Percentiles rank a stretch among this genome's conserved stretches.
phyloP scores from a whole-genome alignment of 1,140 invertebrate genomes.

The Polyergus mexicanus region DNA sequence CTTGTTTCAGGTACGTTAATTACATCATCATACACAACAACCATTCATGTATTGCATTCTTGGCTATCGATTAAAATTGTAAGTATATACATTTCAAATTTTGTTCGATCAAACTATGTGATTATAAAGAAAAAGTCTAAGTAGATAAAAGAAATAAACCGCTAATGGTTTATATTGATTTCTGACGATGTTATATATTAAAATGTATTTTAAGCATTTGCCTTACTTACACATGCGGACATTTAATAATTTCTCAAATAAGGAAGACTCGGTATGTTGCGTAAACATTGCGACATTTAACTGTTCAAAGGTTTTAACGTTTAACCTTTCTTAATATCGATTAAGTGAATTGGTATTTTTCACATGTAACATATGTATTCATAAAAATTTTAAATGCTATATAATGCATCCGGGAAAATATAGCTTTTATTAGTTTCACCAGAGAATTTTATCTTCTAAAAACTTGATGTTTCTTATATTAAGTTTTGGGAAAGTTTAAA shows the following conservation, averaged over 20 bases:
- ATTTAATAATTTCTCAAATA: conserved; percentile 5
- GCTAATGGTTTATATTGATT: not conserved
- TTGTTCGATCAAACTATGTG: not conserved
- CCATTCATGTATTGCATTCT: not conserved
- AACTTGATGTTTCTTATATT: not conserved
- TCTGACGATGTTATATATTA: not conserved
- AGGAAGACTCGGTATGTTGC: conserved; percentile 45
- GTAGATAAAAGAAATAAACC: not conserved
- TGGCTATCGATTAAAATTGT: not conserved
- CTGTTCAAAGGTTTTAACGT: conserved; percentile 65
- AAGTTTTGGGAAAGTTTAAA: not conserved
- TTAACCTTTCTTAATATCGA: conserved; percentile 76
- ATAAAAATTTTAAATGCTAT: not conserved
- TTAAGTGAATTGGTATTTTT: conserved; percentile 68
- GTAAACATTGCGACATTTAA: conserved; percentile 64
- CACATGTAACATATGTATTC: not conserved
- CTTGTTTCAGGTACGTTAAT: conserved; percentile 75
- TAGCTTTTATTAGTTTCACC: not conserved
- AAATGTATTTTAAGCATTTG: not conserved
- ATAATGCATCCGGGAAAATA: not conserved
- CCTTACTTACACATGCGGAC: not conserved
- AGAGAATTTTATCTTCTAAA: not conserved
- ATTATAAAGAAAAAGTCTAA: not conserved
- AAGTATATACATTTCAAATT: conserved; percentile 29
- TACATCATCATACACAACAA: not conserved